These are phyloP conservation scores for Pocillopora grandis DNA, from an alignment of 92 coral and sea anemone genomes.

Conservation along the genomic window DNA sequence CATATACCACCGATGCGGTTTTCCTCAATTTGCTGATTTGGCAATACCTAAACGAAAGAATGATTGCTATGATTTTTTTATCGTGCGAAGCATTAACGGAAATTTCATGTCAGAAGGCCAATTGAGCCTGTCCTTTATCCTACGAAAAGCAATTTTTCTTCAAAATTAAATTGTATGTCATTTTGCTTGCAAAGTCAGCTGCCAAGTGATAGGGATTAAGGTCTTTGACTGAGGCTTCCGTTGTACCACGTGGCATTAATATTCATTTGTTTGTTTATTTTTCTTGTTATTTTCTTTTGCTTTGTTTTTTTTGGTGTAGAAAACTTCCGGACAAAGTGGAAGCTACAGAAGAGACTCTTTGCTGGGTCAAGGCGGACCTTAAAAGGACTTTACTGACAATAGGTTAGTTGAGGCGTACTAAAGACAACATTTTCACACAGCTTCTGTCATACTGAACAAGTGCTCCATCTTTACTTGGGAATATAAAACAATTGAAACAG, in stretches of 20 bases:
- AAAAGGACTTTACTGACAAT: constrained; percentile 42
- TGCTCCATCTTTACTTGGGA: not conserved
- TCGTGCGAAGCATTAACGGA: too few relatives aligned
- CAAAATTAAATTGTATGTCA: too few relatives aligned
- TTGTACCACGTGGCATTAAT: not conserved
- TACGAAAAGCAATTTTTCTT: too few relatives aligned
- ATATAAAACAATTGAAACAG: too few relatives aligned
- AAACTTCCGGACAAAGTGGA: constrained; percentile 36
- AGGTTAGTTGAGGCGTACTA: constrained; percentile 10
- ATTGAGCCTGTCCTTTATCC: too few relatives aligned
- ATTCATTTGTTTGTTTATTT: not conserved
- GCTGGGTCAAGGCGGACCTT: constrained; percentile 55
- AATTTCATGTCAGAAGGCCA: too few relatives aligned
- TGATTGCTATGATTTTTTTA: too few relatives aligned
- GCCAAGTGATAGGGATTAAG: too few relatives aligned
- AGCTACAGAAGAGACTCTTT: constrained; percentile 36
- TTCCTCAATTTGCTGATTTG: too few relatives aligned
- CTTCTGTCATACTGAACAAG: not conserved
- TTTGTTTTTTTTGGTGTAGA: constrained; percentile 6
- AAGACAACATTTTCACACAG: not conserved
- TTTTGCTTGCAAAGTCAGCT: too few relatives aligned
- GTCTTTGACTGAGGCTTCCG: not conserved
- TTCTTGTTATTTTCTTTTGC: not conserved
- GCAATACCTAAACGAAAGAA: too few relatives aligned
- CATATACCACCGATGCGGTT: too few relatives aligned